Conservation (phyloP, 1,140 invertebrate genomes). For the Drosophila sturtevanti region DNA sequence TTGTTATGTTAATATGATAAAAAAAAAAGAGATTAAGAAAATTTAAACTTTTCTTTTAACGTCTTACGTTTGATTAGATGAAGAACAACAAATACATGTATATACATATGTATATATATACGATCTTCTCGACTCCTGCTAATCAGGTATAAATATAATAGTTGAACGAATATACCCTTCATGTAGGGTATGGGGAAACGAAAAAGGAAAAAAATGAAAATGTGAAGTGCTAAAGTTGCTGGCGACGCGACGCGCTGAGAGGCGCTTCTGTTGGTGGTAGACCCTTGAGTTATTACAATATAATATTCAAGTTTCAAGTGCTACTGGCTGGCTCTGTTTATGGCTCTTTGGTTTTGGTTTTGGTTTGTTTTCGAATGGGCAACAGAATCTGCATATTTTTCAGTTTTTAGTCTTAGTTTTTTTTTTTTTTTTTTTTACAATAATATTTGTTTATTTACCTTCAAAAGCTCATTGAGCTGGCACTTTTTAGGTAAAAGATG, state of each 20-base stretch:
- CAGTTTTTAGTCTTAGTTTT: not conserved
- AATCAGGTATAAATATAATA: too few relatives aligned
- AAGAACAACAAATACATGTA: too few relatives aligned
- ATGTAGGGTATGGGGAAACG: not conserved
- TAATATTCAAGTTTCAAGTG: slow-evolving; percentile 77
- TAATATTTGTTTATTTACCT: slow-evolving; percentile 63
- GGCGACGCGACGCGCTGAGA: slow-evolving; percentile 79
- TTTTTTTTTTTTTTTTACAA: slow-evolving; percentile 21
- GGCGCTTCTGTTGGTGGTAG: slow-evolving; percentile 79
- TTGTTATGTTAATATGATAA: too few relatives aligned
- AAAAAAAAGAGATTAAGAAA: too few relatives aligned
- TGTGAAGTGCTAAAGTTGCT: slow-evolving; percentile 78
- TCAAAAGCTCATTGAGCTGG: slow-evolving; percentile 58
- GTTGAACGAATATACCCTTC: not conserved
- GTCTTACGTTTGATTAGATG: too few relatives aligned
- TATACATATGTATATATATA: too few relatives aligned
- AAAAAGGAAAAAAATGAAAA: not conserved
- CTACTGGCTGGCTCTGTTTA: slow-evolving; percentile 53
- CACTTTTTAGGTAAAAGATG: slow-evolving; percentile 52
- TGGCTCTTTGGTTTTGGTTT: slow-evolving; percentile 10
- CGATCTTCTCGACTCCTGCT: too few relatives aligned
- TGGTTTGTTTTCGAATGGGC: slow-evolving; percentile 13
- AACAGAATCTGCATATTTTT: slow-evolving; percentile 70
- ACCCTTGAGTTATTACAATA: slow-evolving; percentile 79
- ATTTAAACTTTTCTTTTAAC: too few relatives aligned